Conservation (phyloP, 2,113 vertebrate species). For the Onychostoma macrolepis region DNA sequence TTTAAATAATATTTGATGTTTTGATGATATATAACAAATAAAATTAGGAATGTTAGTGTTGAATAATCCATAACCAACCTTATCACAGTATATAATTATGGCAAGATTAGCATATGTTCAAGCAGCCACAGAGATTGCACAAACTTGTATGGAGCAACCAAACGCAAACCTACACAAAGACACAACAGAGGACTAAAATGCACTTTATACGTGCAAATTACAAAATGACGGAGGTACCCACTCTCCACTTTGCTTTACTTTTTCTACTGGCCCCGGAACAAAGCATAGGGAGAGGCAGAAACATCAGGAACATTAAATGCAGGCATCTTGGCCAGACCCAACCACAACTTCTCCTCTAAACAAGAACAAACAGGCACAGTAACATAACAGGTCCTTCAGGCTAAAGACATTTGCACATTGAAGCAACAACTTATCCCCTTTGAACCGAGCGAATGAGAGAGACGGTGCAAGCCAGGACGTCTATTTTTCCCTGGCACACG, state of each 20-base stretch:
- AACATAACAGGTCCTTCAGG: constrained; percentile 73
- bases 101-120: not conserved
- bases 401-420: constrained; percentile 71
- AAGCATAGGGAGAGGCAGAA: constrained; percentile 66
- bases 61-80: not conserved
- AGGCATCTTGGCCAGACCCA: constrained; percentile 68
- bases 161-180: constrained; percentile 2
- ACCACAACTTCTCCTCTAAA: constrained; percentile 68
- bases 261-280: constrained; percentile 69
- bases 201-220: constrained; percentile 21
- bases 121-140: not conserved
- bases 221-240: constrained; percentile 16
- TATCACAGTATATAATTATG: not conserved
- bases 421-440: constrained; percentile 64
- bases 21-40: too few species aligned
- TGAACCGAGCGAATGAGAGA: constrained; percentile 54
- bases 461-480: constrained; percentile 57
- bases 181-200: not conserved
- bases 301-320: constrained; percentile 65
- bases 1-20: too few species aligned
- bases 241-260: constrained; percentile 58
- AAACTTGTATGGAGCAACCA: not conserved
- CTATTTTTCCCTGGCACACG: constrained; percentile 49
- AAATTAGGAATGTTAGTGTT: not conserved
- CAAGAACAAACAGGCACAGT: constrained; percentile 65